Evolutionary conservation across 2,888 invertebrate genomes (phyloP).

Genomic region (Uloborus plumipes): DNA sequence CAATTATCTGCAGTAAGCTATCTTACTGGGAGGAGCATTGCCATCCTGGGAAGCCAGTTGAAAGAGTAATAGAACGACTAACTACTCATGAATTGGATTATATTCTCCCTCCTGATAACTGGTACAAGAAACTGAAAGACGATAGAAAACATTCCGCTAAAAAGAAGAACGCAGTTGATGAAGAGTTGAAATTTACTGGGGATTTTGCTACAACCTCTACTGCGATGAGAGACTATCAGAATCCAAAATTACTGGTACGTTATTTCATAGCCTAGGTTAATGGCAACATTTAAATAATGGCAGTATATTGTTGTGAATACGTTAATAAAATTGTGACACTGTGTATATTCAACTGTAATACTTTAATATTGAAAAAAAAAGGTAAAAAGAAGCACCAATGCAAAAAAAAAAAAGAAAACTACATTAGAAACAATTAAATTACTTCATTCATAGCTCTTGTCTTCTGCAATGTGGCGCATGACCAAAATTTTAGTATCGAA

Average conservation of each 20-base stretch:
- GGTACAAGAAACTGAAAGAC: neutral
- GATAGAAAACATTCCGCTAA: no score
- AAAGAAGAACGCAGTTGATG: neutral
- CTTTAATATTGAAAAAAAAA: no score
- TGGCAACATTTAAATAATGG: no score
- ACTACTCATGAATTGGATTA: constrained; percentile 22
- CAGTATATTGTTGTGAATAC: no score
- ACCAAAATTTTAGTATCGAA: no score
- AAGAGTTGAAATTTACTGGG: constrained; percentile 18
- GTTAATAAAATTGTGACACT: no score
- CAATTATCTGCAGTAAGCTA: neutral
- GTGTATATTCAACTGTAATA: no score
- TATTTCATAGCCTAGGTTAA: neutral
- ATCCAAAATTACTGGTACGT: neutral
- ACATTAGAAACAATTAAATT: no score
- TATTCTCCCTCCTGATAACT: neutral
- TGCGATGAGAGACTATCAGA: constrained; percentile 19
- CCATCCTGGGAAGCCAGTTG: neutral
- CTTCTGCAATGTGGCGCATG: no score
- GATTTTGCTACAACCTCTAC: constrained; percentile 15
- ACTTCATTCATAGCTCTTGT: no score
- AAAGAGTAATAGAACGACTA: neutral
- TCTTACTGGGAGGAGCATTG: constrained; percentile 18
- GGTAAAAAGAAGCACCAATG: no score
- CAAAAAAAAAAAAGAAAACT: no score